These are phyloP conservation scores for Beroe forskalii DNA, from an alignment of 37 sponge, comb jelly and placozoan genomes.

Conservation along the genomic window DNA sequence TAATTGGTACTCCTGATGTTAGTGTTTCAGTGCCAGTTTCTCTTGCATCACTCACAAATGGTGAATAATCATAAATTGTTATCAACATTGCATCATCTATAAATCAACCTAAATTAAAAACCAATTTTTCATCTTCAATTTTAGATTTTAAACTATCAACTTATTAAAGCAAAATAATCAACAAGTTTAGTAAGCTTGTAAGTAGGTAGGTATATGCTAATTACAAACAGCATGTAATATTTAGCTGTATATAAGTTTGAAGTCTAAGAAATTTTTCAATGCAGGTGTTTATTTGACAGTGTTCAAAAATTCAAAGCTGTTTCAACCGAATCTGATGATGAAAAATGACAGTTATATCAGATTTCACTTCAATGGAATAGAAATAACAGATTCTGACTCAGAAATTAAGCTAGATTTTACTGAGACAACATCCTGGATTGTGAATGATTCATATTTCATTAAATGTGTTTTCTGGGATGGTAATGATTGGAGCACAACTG, in stretches of 20 bases:
- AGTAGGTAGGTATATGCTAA: no score
- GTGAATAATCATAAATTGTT: no score
- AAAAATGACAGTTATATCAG: slow-evolving; percentile 3
- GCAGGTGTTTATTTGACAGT: slow-evolving; percentile 23
- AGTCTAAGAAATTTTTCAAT: no score
- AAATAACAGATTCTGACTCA: not conserved
- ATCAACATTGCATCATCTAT: no score
- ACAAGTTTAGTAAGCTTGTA: no score
- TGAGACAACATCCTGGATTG: not conserved
- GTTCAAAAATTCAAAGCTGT: slow-evolving; percentile 17
- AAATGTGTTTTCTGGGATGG: slow-evolving; percentile 53
- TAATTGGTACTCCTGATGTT: not conserved
- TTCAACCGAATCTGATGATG: not conserved
- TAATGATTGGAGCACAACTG: not conserved
- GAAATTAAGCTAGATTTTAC: not conserved
- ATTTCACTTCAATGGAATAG: not conserved
- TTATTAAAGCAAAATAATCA: no score
- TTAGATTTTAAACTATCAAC: no score
- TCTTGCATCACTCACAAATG: slow-evolving; percentile 5
- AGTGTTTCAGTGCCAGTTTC: not conserved
- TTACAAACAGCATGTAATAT: no score
- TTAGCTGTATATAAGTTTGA: no score
- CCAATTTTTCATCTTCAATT: no score
- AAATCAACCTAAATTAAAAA: no score
- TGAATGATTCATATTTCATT: not conserved